Conservation (phyloP, 2,113 vertebrate species). For the Cettia cetti region DNA sequence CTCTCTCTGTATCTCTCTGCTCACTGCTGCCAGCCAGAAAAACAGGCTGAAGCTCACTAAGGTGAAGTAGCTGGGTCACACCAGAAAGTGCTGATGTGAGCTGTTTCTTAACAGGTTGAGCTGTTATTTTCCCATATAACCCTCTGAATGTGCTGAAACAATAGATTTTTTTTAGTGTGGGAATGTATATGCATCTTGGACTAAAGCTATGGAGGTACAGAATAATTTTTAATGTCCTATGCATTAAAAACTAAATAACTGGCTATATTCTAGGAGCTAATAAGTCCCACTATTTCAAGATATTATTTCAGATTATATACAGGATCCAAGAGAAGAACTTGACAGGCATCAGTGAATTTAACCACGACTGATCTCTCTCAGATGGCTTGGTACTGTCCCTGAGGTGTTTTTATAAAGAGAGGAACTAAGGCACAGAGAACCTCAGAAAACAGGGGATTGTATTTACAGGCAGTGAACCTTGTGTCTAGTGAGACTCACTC, state of each 20-base stretch:
- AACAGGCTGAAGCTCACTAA: background rate
- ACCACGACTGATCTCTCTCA: background rate
- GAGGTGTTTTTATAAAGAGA: background rate
- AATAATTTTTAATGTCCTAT: background rate
- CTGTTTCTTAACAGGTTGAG: conserved; percentile 26
- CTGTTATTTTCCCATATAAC: background rate
- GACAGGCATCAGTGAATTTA: background rate
- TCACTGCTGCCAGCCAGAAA: background rate
- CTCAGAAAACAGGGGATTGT: background rate
- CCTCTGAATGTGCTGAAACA: conserved; percentile 1
- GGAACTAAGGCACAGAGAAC: background rate
- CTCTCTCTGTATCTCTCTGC: background rate
- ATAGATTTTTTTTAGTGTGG: background rate
- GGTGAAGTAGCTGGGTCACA: conserved; percentile 36
- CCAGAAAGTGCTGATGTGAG: conserved; percentile 40
- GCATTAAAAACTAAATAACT: background rate
- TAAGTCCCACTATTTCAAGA: background rate
- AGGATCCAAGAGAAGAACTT: background rate
- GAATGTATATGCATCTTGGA: background rate
- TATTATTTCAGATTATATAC: background rate
- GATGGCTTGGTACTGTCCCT: background rate
- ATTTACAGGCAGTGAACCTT: background rate
- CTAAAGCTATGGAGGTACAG: background rate
- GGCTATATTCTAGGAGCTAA: background rate
- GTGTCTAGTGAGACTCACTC: background rate